These are phyloP conservation scores for Torymus tubicola DNA, from an alignment of 2,888 invertebrate species.

Conservation along the genomic window DNA sequence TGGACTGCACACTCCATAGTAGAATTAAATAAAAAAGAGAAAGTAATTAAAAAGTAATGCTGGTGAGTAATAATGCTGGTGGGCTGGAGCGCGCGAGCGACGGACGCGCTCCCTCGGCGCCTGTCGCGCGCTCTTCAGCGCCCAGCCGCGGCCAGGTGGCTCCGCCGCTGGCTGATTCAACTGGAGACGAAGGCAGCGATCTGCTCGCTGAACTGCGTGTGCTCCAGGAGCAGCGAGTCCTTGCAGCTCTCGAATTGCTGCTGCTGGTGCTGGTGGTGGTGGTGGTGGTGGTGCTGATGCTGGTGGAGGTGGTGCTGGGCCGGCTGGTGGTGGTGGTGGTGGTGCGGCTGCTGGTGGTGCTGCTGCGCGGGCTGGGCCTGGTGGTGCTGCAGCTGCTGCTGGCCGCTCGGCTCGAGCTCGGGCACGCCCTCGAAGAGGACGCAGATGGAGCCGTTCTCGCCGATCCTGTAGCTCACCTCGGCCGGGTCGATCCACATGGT, in stretches of 20 bases:
- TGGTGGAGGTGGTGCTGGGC: conserved; percentile 25
- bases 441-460: conserved; percentile 82
- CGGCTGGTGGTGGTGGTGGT: conserved; percentile 36
- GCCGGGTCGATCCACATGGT: conserved; percentile 88
- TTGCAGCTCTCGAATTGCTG: conserved; percentile 74
- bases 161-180: conserved; percentile 64
- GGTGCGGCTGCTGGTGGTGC: conserved; percentile 54
- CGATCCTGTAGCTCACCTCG: conserved; percentile 84
- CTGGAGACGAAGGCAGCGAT: conserved; percentile 74
- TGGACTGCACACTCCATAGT: conserved; percentile 22
- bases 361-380: conserved; percentile 47
- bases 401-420: conserved; percentile 14
- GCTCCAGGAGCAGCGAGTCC: conserved; percentile 72
- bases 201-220: conserved; percentile 74
- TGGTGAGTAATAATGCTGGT: conserved; percentile 30
- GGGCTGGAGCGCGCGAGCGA: no score
- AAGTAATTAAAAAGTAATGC: conserved; percentile 39
- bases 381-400: conserved; percentile 36
- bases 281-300: conserved; percentile 53
- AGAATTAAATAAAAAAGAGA: conserved; percentile 31
- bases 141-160: conserved; percentile 23
- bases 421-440: conserved; percentile 77
- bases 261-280: conserved; percentile 63
- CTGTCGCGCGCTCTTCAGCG: conserved; percentile 38
- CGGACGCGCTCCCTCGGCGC: background rate